A percentile compares a stretch with the other conserved stretches of the same genome.
Conservation (phyloP, 2,113 vertebrate species). For the Chaenogobius annularis region DNA sequence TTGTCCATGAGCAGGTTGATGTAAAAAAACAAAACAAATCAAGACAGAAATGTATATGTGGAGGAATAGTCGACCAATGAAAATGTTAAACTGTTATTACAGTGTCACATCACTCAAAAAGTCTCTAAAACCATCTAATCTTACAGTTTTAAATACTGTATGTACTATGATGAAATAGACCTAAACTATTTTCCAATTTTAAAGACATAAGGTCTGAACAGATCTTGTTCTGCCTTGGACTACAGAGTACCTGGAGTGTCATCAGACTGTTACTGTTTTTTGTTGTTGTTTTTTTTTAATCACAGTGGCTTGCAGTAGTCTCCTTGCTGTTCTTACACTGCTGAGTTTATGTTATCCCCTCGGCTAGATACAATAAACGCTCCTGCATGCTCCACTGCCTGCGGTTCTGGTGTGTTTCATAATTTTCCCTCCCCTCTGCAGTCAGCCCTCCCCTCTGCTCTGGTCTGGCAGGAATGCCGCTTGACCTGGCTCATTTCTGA, state of each 20-base stretch:
- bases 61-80: constrained; percentile 12
- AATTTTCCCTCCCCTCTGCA: constrained; percentile 5
- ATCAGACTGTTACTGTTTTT: no score
- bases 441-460: constrained; percentile 17
- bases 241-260: no score
- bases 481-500: constrained; percentile 45
- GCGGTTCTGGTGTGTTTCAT: constrained; percentile 52
- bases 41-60: neutral
- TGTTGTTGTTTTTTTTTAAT: no score
- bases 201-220: no score
- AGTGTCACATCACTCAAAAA: neutral
- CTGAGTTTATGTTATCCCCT: constrained; percentile 92
- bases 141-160: no score
- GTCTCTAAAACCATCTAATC: no score
- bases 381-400: constrained; percentile 73
- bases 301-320: constrained; percentile 51
- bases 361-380: constrained; percentile 92
- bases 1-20: neutral
- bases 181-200: no score
- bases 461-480: constrained; percentile 25
- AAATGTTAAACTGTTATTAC: no score
- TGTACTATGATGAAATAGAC: no score
- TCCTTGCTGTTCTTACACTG: constrained; percentile 83
- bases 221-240: no score
- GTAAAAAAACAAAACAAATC: neutral